These are phyloP conservation scores for Balaenoptera acutorostrata DNA, from an alignment of 2,113 vertebrate genomes.

Conservation along the genomic window DNA sequence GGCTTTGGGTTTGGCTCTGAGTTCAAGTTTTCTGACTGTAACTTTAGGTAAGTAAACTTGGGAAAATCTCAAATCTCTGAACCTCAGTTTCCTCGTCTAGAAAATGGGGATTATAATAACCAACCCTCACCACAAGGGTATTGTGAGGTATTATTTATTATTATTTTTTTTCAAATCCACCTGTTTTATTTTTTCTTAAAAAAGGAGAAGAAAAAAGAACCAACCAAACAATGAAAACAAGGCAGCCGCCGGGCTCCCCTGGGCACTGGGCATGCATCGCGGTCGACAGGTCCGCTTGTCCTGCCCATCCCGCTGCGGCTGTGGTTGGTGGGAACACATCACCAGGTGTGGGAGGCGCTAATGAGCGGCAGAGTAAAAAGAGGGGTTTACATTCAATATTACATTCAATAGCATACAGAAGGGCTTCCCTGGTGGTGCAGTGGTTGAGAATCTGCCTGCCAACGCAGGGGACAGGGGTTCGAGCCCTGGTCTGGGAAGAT, in stretches of 20 bases:
- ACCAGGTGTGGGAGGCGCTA: conserved; percentile 66
- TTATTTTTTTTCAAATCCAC: conserved; percentile 58
- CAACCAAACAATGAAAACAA: conserved; percentile 39
- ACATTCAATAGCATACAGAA: background rate
- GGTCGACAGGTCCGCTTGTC: conserved; percentile 27
- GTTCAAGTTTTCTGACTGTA: background rate
- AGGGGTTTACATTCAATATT: background rate
- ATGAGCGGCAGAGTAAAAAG: conserved; percentile 75
- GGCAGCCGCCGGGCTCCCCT: conserved; percentile 27
- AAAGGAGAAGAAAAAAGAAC: background rate
- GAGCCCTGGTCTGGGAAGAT: too few species aligned
- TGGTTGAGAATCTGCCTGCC: too few species aligned
- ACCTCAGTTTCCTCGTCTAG: background rate
- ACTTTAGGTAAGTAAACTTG: background rate
- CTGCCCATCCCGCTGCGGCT: conserved; percentile 25
- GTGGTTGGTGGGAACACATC: conserved; percentile 69
- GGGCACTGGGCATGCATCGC: conserved; percentile 67
- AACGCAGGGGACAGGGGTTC: too few species aligned
- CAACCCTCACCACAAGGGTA: background rate
- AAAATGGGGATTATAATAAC: background rate
- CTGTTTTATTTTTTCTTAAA: conserved; percentile 69
- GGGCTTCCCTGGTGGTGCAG: too few species aligned
- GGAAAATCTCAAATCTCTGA: background rate
- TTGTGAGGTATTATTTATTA: background rate
- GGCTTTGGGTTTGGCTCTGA: background rate